Conservation (phyloP, 2,113 vertebrate genomes). For the Anhinga rufa region DNA sequence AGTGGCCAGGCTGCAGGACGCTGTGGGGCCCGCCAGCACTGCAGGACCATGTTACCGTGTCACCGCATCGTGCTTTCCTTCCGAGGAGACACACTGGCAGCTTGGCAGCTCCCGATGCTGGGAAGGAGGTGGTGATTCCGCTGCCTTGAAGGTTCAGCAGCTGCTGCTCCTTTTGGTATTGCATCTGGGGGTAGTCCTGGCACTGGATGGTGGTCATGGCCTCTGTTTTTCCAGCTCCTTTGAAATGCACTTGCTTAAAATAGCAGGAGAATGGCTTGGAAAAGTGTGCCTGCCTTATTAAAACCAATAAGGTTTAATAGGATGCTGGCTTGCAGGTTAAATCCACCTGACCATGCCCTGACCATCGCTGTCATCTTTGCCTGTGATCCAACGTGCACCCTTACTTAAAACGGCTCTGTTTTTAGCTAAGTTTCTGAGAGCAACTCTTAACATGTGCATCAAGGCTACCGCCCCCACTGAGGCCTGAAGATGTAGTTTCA, state of each 20-base stretch:
- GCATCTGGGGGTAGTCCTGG: fast-evolving
- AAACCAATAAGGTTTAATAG: background rate
- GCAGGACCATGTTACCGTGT: background rate
- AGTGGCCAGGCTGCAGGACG: fast-evolving
- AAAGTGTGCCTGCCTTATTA: background rate
- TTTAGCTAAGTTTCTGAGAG: background rate
- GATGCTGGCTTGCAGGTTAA: background rate
- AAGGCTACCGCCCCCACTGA: background rate
- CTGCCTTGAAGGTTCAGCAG: background rate
- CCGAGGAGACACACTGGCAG: fast-evolving
- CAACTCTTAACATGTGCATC: fast-evolving
- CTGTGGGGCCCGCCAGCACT: background rate
- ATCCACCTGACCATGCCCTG: fast-evolving
- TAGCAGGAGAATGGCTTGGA: background rate
- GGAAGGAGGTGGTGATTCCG: background rate
- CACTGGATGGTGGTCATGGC: fast-evolving
- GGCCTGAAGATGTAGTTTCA: background rate
- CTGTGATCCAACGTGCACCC: background rate
- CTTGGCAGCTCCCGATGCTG: fast-evolving
- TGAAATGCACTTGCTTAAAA: background rate
- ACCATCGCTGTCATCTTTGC: fast-evolving
- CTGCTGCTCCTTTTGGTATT: background rate
- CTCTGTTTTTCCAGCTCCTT: background rate
- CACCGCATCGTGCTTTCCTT: fast-evolving
- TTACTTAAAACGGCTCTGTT: background rate